Base-by-base conservation (phyloP, 2,113 vertebrate species). In the Chloropsis hardwickii region DNA sequence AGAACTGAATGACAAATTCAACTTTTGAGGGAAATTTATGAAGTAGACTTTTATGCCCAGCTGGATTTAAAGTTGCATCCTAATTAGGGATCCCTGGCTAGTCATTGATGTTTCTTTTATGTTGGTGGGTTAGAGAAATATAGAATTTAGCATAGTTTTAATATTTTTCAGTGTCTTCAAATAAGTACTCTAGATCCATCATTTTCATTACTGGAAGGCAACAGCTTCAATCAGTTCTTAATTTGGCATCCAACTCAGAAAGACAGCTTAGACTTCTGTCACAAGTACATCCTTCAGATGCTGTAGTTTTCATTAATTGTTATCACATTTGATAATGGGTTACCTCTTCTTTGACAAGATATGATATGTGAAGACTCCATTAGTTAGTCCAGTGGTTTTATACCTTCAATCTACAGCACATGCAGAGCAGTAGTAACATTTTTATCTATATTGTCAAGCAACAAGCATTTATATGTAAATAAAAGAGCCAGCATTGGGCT, bases 391-490 rank as follows among this genome's bases (percentile, higher is more conserved):
- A 84, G 39, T 90, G 82, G 88, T 95, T 98, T 97, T 96, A 93
- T 28, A 86, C 90, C 64, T 44, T 88, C 94, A 91, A 92, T 94
- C 89, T 88, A 67, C 57, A 73, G 94, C 93, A 70, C 86, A 65
- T 53, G 84, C 97, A 95, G 92, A 97, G 95, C 80, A 74, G 83
- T 51, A 18, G 85, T 80, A 94, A 92, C 93, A n/a, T 97, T 97
- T 97, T 97, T 74, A 92, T 97, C 93, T 97, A 53, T 92, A 91
- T 96, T 93, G 92, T 95, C 95, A 94, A 94, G 92, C 93, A 94
- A 83, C 94, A 91, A 94, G 92, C 96, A 87, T 95, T 97, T 94
- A 62, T 40, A n/a, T 91, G 92, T 95, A 94, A 96, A 93, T 96
- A 96, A 88, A 93, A 97, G 76, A 31, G 27, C 25, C 9, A 81